Evolutionary conservation across 2,113 vertebrate species (phyloP).

Genomic region (Hymenochirus boettgeri): DNA sequence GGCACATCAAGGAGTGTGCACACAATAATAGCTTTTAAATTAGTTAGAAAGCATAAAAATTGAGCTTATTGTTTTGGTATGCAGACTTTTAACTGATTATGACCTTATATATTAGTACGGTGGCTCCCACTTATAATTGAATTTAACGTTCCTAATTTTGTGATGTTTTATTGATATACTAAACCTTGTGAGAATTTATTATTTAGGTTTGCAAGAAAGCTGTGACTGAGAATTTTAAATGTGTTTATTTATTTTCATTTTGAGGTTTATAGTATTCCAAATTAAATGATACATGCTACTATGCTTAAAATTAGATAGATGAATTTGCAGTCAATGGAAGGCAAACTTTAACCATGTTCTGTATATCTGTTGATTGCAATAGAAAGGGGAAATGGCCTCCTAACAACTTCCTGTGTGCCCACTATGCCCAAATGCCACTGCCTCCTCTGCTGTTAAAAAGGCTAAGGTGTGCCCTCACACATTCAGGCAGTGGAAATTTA

Average conservation of each 20-base stretch:
- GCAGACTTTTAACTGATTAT: slow-evolving; percentile 39
- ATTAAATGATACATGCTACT: too few species aligned
- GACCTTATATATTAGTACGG: slow-evolving; percentile 28
- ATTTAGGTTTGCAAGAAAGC: slow-evolving; percentile 8
- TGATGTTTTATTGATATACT: slow-evolving; percentile 41
- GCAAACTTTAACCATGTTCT: too few species aligned
- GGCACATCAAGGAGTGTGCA: slow-evolving; percentile 27
- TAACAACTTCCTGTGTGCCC: too few species aligned
- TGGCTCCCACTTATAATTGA: slow-evolving; percentile 27
- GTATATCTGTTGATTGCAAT: too few species aligned
- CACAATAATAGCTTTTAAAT: slow-evolving; percentile 41
- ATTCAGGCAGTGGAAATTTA: too few species aligned
- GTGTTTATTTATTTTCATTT: slow-evolving; percentile 17
- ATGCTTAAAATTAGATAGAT: too few species aligned
- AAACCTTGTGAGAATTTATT: slow-evolving; percentile 33
- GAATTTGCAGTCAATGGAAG: too few species aligned
- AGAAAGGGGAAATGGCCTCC: too few species aligned
- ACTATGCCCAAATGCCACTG: too few species aligned
- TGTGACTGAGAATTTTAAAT: slow-evolving; percentile 10
- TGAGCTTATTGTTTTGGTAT: slow-evolving; percentile 36
- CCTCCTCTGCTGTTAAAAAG: too few species aligned
- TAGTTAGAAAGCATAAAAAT: slow-evolving; percentile 42
- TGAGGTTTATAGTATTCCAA: not conserved
- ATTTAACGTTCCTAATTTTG: slow-evolving; percentile 28
- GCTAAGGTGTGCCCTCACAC: too few species aligned